These are phyloP conservation scores for Phoxinus dragarum DNA, from an alignment of 2,797 vertebrate genomes.

Conservation along the genomic window DNA sequence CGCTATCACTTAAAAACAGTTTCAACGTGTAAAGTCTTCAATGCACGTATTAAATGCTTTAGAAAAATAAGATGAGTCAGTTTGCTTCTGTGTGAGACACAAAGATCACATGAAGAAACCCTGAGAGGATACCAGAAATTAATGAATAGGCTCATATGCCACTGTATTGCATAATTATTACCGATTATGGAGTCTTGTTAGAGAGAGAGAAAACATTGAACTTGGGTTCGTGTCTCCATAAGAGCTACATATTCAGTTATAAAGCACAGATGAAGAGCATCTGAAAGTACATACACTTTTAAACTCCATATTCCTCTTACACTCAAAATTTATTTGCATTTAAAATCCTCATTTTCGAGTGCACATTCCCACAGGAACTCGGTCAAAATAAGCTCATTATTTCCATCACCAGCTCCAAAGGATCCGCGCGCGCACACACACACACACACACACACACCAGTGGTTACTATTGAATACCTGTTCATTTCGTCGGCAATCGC, in stretches of 20 bases:
- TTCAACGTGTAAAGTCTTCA: background rate
- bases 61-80: background rate
- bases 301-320: background rate
- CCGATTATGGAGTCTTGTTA: background rate
- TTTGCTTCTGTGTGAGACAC: slow-evolving; percentile 22
- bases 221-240: background rate
- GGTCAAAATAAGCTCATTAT: background rate
- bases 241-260: slow-evolving; percentile 4
- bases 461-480: background rate
- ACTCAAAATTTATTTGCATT: background rate
- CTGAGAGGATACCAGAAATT: slow-evolving; percentile 22
- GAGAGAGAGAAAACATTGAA: background rate
- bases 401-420: background rate
- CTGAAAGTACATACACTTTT: background rate
- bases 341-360: slow-evolving; percentile 1
- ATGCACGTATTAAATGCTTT: background rate
- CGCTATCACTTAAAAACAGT: slow-evolving; percentile 8
- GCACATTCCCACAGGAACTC: background rate
- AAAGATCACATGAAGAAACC: background rate
- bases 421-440: background rate
- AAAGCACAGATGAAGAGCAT: background rate
- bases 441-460: slow-evolving; percentile 8
- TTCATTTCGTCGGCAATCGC: background rate
- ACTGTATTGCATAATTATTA: background rate
- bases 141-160: background rate